Base-by-base conservation (phyloP, 2,888 invertebrate genomes). In the Dioctria linearis region DNA sequence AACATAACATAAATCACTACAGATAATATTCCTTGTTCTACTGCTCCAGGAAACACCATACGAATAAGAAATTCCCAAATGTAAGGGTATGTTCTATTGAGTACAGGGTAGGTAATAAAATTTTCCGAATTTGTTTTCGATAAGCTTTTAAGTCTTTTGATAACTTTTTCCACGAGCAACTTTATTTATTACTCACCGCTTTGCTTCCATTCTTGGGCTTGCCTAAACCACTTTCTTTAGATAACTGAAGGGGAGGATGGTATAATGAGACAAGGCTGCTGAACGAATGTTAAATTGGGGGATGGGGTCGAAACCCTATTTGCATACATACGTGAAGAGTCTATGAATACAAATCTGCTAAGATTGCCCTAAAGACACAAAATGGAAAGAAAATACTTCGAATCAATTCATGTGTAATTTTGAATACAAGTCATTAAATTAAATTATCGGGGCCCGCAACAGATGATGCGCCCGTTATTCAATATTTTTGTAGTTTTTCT, bases 111-210 rank as follows among this genome's bases (percentile, higher is more conserved):
- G 66, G 54, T 67, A 78, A 67, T 67, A 67, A 66, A 66, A 78
- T 67, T 78, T 67, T 54, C 59, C 37, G 59, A 69, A 80, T 82
- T 80, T 78, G 78, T 81, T 82, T 81, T 80, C 82, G 82, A 82
- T 82, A 82, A 82, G 82, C 82, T 82, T 80, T 81, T 82, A 82
- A 82, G 82, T 78, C 82, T 81, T 69, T 81, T 80, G 81, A 82
- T 82, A 82, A 82, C 80, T 82, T 82, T 82, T 81, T 82, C 79
- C 73, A 39, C 51, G 59, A 42, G 25, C 57, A 63, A 57, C 49
- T 76, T 63, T 63, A 76, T 76, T 76, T 76, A 76, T 76, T 76
- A 76, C 46, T 46, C 37, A 51, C 63, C 63, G 49, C 49, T 37
- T 25, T 42, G 8, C 11, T n/a, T 39, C 43, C 11, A 25, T 59